These are phyloP conservation scores for Alouatta palliata DNA, from an alignment of 2,113 vertebrate genomes.

Conservation along the genomic window DNA sequence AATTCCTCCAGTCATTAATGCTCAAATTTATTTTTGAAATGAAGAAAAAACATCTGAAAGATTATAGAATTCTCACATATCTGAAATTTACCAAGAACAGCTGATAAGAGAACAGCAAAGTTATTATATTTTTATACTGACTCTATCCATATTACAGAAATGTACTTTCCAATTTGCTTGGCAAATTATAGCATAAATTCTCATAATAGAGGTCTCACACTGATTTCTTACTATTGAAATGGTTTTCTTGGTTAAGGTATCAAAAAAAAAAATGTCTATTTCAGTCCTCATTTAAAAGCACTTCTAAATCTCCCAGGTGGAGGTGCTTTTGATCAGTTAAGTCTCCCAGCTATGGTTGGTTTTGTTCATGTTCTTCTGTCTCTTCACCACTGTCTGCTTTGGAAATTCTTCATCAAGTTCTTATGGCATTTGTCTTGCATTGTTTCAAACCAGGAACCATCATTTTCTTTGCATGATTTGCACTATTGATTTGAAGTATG, in stretches of 20 bases:
- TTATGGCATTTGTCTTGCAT: background rate
- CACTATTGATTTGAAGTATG: background rate
- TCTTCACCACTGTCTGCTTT: background rate
- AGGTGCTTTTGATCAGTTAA: background rate
- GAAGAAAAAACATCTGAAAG: background rate
- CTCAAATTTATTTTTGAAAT: constrained; percentile 27
- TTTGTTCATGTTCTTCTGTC: background rate
- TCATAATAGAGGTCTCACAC: background rate
- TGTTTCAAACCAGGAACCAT: background rate
- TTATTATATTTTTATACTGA: background rate
- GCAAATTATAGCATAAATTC: background rate
- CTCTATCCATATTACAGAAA: background rate
- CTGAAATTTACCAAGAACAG: background rate
- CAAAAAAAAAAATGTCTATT: background rate
- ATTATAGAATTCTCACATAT: background rate
- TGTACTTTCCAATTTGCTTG: background rate
- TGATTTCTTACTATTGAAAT: background rate
- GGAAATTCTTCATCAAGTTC: background rate
- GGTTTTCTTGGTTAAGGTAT: background rate
- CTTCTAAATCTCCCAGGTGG: background rate
- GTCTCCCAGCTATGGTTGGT: background rate
- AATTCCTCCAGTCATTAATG: background rate
- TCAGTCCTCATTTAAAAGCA: background rate
- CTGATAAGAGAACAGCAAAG: background rate
- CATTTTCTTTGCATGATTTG: background rate